Conservation (phyloP, 2,888 invertebrate species). For the Athalia rosae region DNA sequence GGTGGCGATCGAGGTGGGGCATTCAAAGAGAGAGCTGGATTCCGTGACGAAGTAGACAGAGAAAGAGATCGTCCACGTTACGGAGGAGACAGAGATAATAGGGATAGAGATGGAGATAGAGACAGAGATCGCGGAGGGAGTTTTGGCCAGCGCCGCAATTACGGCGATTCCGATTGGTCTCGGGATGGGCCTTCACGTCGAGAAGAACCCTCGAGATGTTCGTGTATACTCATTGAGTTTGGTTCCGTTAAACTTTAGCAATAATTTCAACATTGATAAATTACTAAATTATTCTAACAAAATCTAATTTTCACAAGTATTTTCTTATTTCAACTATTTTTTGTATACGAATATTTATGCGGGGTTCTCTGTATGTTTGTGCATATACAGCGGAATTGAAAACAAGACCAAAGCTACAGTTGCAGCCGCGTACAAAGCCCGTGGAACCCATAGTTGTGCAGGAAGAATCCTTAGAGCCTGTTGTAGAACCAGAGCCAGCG, state of each 20-base stretch:
- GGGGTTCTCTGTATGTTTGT: too few species aligned
- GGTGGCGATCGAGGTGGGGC: constrained; percentile 61
- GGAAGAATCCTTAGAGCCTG: constrained; percentile 52
- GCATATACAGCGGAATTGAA: constrained; percentile 75
- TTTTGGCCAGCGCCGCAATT: constrained; percentile 68
- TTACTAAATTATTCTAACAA: too few species aligned
- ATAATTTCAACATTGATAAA: too few species aligned
- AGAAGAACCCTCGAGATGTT: constrained; percentile 38
- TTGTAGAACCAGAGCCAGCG: constrained; percentile 47
- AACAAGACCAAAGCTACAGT: constrained; percentile 85
- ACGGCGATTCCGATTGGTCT: constrained; percentile 63
- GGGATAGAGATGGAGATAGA: constrained; percentile 61
- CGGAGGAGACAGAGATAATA: constrained; percentile 54
- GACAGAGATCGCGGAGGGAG: constrained; percentile 74
- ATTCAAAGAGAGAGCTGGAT: constrained; percentile 74
- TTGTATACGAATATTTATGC: too few species aligned
- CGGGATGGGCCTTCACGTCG: constrained; percentile 54
- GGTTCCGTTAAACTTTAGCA: not conserved
- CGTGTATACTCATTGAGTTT: not conserved
- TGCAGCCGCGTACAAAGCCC: constrained; percentile 88
- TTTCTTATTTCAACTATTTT: too few species aligned
- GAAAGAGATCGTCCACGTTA: constrained; percentile 64
- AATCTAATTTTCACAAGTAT: too few species aligned
- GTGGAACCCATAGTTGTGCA: constrained; percentile 73
- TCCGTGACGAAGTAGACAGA: constrained; percentile 64